Percentiles rank a stretch among this genome's conserved stretches.
Conservation (phyloP, 2,113 vertebrate genomes). For the Turdus rufiventris region DNA sequence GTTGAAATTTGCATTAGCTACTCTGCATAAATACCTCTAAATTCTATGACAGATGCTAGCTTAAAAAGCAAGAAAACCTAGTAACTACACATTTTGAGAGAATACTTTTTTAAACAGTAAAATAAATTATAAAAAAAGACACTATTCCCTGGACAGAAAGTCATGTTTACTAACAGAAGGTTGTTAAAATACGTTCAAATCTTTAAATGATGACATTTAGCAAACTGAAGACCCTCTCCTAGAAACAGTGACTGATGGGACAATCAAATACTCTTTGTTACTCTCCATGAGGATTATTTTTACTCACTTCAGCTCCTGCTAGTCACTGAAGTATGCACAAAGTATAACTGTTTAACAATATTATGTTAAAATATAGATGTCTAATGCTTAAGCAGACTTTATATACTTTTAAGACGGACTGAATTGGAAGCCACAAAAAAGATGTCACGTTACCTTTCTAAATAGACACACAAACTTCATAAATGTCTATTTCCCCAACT, state of each 20-base stretch:
- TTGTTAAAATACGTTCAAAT: not conserved
- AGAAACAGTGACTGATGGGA: not conserved
- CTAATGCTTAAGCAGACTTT: not conserved
- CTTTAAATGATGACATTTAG: not conserved
- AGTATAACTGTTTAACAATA: not conserved
- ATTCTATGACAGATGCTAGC: not conserved
- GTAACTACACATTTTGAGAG: not conserved
- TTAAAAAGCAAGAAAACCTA: not conserved
- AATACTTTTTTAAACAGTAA: not conserved
- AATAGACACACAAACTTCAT: not conserved
- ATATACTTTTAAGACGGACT: not conserved
- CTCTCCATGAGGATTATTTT: not conserved
- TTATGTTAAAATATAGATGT: not conserved
- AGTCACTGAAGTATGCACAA: not conserved
- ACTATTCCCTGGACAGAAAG: not conserved
- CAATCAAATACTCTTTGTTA: not conserved
- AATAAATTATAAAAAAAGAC: not conserved
- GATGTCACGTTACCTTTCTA: not conserved
- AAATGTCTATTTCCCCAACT: not conserved
- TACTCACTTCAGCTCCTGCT: not conserved
- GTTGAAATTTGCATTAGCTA: not conserved
- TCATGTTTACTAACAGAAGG: not conserved
- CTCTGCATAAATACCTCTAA: not conserved
- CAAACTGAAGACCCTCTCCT: not conserved
- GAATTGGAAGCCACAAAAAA: not conserved